Evolutionary conservation across 2,797 vertebrate species (phyloP), one percentile per base, ranked within the genome.

Genomic region (Echiichthys vipera): DNA sequence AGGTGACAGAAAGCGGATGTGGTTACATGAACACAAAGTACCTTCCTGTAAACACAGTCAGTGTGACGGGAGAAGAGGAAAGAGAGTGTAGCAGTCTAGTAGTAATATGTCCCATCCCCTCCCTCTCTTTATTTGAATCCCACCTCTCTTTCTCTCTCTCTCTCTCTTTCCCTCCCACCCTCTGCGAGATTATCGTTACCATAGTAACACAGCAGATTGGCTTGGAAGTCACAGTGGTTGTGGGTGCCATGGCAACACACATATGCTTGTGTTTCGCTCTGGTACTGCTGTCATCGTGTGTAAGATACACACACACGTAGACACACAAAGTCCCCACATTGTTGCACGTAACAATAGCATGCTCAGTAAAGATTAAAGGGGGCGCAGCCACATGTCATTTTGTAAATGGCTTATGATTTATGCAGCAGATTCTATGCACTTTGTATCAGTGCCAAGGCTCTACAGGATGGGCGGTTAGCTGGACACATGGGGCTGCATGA

Each of bases 201-300:
- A 94, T 94, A 84, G 93, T 73, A 93, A 94, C 92, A 40, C 85
- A 81, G 83, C 87, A 88, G 87, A 91, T 91, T 90, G 91, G 91
- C 86, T 92, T 74, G 86, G 88, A 91, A 89, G 82, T 90, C 84
- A 74, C 90, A 85, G 85, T 85, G 79, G 87, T 94, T 92, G 92
- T 94, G 90, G 93, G 67, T 86, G 85, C 92, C 92, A 93, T 93
- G 88, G 92, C 90, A 93, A 94, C 92, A 82, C 81, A 86, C 86
- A 90, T 90, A 93, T 91, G 90, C 85, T 88, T 89, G 85, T 84
- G 84, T 84, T 89, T 69, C 66, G 63, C 74, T 85, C 65, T 22
- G 74, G 69, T 74, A 63, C 71, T 57, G 80, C 71, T 61, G 69
- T 81, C 71, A 45, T 45, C 24, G 50, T 66, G 82, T 83, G 86